phyloP scores from a whole-genome alignment of 1,140 invertebrate species.

The Calliopsis andreniformis region DNA sequence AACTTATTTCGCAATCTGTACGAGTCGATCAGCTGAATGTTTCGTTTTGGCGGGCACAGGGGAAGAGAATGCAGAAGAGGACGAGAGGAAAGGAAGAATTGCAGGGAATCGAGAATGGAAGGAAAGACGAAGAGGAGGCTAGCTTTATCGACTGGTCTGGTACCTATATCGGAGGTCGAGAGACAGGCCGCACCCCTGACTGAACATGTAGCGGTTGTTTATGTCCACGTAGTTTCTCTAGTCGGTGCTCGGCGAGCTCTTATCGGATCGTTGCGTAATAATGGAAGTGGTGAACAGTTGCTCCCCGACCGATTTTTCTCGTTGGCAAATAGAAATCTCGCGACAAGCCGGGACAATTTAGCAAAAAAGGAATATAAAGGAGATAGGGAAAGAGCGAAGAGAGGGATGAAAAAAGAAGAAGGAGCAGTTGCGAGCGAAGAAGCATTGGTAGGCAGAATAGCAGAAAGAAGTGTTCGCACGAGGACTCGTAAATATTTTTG shows the following conservation, averaged over 20 bases:
- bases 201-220: background rate
- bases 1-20: background rate
- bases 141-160: background rate
- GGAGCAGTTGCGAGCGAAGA: too few species aligned
- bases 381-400: too few species aligned
- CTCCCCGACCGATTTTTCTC: too few species aligned
- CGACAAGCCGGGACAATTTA: background rate
- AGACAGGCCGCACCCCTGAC: background rate
- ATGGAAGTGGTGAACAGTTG: too few species aligned
- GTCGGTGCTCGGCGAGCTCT: background rate
- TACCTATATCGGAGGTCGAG: background rate
- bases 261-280: too few species aligned
- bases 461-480: too few species aligned
- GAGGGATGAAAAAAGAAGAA: too few species aligned
- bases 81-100: background rate
- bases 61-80: background rate
- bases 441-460: too few species aligned
- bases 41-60: background rate
- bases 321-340: background rate
- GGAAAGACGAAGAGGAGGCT: background rate
- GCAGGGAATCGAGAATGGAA: too few species aligned
- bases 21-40: background rate
- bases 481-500: too few species aligned
- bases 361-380: too few species aligned
- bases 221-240: background rate